phyloP scores from a whole-genome alignment of 1,140 invertebrate genomes.

The Apis florea region DNA sequence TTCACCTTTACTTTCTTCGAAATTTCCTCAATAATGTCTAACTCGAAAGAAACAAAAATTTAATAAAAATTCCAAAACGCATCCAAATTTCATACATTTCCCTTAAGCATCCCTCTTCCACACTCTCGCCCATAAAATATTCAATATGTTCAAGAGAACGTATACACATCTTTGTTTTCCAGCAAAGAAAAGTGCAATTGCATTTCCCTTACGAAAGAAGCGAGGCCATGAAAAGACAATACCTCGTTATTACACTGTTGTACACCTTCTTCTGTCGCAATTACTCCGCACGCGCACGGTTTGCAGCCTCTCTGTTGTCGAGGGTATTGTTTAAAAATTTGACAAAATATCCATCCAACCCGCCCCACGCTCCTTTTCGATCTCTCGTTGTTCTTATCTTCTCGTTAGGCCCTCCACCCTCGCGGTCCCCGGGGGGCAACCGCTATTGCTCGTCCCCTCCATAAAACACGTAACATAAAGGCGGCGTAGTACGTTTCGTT shows the following conservation, averaged over 20 bases:
- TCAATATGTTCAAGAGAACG: background rate
- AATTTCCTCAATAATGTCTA: too few relatives aligned
- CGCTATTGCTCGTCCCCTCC: background rate
- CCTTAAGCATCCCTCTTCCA: background rate
- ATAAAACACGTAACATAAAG: conserved; percentile 9
- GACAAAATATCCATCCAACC: background rate
- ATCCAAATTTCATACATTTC: too few relatives aligned
- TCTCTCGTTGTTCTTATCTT: conserved; percentile 11
- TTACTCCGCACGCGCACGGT: background rate
- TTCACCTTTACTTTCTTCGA: too few relatives aligned
- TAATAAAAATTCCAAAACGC: too few relatives aligned
- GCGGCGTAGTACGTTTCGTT: background rate
- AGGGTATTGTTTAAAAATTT: conserved; percentile 21
- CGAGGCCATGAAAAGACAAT: background rate
- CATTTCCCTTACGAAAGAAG: background rate
- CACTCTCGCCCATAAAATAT: background rate
- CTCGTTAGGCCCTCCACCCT: conserved; percentile 2
- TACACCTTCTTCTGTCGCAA: background rate
- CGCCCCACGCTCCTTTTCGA: background rate
- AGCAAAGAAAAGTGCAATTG: background rate
- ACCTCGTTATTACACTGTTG: background rate
- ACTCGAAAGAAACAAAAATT: too few relatives aligned
- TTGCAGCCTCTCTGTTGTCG: background rate
- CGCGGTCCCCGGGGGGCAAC: background rate
- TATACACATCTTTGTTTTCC: background rate